Evolutionary conservation across 2,888 invertebrate species (phyloP).

Genomic region (Anoplius nigerrimus): DNA sequence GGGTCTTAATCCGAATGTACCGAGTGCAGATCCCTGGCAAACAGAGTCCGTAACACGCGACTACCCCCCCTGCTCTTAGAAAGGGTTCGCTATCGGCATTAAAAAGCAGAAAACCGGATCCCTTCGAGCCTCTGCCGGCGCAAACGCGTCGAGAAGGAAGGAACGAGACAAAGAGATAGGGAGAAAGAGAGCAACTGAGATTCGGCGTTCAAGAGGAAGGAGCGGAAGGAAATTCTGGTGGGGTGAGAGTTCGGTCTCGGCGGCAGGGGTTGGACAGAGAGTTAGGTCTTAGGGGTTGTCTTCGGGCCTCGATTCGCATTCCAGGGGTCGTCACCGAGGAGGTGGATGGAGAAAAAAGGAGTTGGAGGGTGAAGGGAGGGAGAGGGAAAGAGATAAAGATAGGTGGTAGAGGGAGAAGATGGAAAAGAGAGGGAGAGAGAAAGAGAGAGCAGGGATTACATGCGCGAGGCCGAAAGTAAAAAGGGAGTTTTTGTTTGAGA

Average conservation of each 20-base stretch:
- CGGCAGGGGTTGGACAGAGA: not conserved
- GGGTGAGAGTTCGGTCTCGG: not conserved
- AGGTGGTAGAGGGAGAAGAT: conserved; percentile 5
- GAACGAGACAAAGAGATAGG: not conserved
- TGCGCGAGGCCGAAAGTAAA: conserved; percentile 54
- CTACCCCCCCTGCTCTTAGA: no score
- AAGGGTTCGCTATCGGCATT: not conserved
- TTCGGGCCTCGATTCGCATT: conserved; percentile 8
- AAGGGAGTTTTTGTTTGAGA: conserved; percentile 67
- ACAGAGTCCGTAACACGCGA: no score
- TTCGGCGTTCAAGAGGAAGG: not conserved
- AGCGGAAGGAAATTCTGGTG: not conserved
- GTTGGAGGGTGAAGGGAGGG: not conserved
- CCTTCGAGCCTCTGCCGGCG: no score
- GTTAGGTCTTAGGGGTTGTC: conserved; percentile 8
- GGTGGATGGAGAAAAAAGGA: not conserved
- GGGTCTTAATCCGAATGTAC: no score
- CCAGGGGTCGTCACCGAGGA: not conserved
- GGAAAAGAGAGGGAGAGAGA: conserved; percentile 35
- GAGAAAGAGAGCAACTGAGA: not conserved
- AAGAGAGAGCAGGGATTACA: conserved; percentile 48
- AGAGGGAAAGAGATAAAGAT: conserved; percentile 12
- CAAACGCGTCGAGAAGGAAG: not conserved
- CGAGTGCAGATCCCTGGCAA: no score
- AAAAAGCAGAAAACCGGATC: no score